Percentiles rank a stretch among this genome's conserved stretches.
These are phyloP conservation scores for Pithys albifrons DNA, from an alignment of 2,113 vertebrate species.

Conservation along the genomic window DNA sequence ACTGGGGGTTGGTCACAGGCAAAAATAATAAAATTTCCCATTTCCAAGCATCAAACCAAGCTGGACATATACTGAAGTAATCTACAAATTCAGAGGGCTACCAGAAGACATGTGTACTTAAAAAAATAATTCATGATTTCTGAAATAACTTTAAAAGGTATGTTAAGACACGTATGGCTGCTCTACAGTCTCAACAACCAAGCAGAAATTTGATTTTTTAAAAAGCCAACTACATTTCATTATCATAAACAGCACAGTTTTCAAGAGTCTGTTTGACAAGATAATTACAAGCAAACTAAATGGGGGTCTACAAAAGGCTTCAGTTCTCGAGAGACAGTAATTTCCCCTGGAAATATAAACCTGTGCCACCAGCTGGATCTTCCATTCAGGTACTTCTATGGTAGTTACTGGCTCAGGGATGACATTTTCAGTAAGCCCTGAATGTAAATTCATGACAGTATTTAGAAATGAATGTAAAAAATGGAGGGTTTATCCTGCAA, in stretches of 20 bases:
- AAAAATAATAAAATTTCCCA: background rate
- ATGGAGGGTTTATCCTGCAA: background rate
- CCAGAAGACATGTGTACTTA: background rate
- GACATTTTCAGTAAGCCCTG: background rate
- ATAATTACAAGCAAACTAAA: background rate
- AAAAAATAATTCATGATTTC: background rate
- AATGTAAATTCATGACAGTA: background rate
- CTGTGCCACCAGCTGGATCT: background rate
- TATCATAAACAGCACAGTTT: background rate
- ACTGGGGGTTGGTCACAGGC: background rate
- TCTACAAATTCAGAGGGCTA: background rate
- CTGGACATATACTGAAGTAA: background rate
- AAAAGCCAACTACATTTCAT: rapidly evolving
- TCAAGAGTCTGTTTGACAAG: background rate
- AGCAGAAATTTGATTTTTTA: background rate
- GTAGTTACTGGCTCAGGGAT: background rate
- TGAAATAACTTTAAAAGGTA: background rate
- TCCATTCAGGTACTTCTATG: background rate
- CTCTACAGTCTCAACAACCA: background rate
- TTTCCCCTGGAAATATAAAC: background rate
- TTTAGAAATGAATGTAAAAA: background rate
- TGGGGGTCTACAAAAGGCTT: background rate
- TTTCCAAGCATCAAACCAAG: background rate
- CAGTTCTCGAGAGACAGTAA: background rate
- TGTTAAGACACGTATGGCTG: background rate